Percentiles rank a stretch among this genome's conserved stretches.
Conservation (phyloP, 2,888 invertebrate genomes). For the Ophion obscuratus region DNA sequence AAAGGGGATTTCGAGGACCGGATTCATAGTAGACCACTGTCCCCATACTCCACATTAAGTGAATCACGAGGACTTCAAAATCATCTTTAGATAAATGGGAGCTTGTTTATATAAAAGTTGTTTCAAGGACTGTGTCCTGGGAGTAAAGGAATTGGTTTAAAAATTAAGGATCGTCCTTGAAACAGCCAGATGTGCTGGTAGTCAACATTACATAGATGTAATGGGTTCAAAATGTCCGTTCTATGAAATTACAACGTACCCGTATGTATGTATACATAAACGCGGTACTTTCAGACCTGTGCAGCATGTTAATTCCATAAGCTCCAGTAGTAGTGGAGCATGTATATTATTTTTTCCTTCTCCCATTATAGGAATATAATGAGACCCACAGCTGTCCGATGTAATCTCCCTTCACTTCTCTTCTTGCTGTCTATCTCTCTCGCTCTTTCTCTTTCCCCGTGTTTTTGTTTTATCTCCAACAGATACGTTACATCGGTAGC, state of each 20-base stretch:
- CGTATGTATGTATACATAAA: neutral
- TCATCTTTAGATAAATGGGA: no score
- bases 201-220: neutral
- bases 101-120: no score
- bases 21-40: no score
- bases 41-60: no score
- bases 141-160: no score
- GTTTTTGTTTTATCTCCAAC: slow-evolving; percentile 21
- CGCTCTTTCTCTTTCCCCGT: neutral
- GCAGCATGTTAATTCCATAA: slow-evolving; percentile 23
- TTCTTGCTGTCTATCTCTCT: neutral
- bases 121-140: no score
- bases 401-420: slow-evolving; percentile 11
- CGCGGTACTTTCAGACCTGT: neutral
- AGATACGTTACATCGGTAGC: slow-evolving; percentile 35
- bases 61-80: no score
- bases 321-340: slow-evolving; percentile 11
- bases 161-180: no score
- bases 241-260: neutral
- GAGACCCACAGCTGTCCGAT: slow-evolving; percentile 33
- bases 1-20: no score
- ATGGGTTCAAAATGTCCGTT: neutral
- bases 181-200: neutral
- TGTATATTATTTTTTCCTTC: slow-evolving; percentile 36
- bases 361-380: slow-evolving; percentile 29